Base-by-base conservation (phyloP, 2,113 vertebrate genomes). In the Tetrao urogallus region DNA sequence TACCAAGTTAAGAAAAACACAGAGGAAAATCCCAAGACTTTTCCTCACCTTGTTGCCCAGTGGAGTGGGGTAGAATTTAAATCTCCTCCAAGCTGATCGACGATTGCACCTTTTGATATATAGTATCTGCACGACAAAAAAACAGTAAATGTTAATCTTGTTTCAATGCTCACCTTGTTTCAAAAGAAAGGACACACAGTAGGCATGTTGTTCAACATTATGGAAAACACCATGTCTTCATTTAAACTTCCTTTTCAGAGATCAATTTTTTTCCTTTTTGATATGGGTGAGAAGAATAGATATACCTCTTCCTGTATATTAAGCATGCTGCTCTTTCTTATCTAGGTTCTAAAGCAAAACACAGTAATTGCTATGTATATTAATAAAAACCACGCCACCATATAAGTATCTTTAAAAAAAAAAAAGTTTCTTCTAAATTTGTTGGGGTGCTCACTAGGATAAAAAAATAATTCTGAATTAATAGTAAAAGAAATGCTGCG, bases 81-180 rank as follows among this genome's bases (percentile, higher is more conserved):
- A 97, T 99, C 99, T 97, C 99, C 99, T 96, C 99, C 99, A 88
- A 99, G 98, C 92, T 99, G 99, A 97, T 99, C 99, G 96, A 99
- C 99, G 34, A 99, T 98, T 95, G 98, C 99, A 96, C 99, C 99
- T 98, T 99, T 99, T 82, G 99, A 99, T 98, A 99, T 99, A 97
- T 99, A 99, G 95, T 98, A 99, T 95, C 99, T 99, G 78, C 97
- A 94, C 19, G 82, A 64, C 89, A 90, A 58, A 15, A 54, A 28
- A 90, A 95, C 20, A 69, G 45, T 48, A 88, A 91, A 86, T 38
- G 70, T 92, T 92, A 84, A 38, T 38, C 38, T 38, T 38, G 38
- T 38, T 38, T 38, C 38, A 38, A 60, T 69, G 9, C n/a, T 94
- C 73, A 20, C 64, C 58, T 83, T 65, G 38, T 57, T 58, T 94